These are phyloP conservation scores for Amphilophus citrinellus DNA, from an alignment of 2,113 vertebrate species.

Conservation along the genomic window DNA sequence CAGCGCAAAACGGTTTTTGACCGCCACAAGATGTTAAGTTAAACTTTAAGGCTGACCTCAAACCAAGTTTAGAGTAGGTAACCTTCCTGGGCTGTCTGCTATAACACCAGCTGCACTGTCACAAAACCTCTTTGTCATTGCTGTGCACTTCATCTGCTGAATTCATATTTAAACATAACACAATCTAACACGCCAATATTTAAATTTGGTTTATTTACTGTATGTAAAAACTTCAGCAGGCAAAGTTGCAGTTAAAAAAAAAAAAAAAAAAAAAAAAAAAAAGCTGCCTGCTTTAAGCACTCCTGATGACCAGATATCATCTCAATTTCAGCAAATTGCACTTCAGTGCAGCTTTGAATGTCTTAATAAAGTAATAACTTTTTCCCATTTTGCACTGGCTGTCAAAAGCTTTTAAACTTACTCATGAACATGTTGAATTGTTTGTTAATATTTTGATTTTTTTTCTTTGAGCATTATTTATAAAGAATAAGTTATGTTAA, in stretches of 20 bases:
- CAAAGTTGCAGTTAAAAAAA: constrained; percentile 4
- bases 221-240: fast-evolving
- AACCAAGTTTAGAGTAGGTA: constrained; percentile 15
- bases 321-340: constrained; percentile 29
- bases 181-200: background rate
- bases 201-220: background rate
- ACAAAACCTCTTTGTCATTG: background rate
- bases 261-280: background rate
- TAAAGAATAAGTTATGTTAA: background rate
- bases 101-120: constrained; percentile 32
- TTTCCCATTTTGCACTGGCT: constrained; percentile 13
- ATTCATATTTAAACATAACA: background rate
- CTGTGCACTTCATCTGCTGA: background rate
- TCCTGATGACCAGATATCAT: background rate
- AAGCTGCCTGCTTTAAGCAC: background rate
- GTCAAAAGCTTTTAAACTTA: constrained; percentile 10
- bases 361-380: background rate
- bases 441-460: background rate
- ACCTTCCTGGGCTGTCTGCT: background rate
- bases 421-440: background rate
- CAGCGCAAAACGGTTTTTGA: constrained; percentile 96
- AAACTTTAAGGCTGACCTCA: constrained; percentile 32
- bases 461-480: constrained; percentile 21
- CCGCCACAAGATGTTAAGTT: constrained; percentile 97
- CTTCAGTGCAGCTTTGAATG: constrained; percentile 26